Percentiles rank a stretch among this genome's conserved stretches.
Conservation (phyloP, 2,113 vertebrate species). For the Verasper variegatus region DNA sequence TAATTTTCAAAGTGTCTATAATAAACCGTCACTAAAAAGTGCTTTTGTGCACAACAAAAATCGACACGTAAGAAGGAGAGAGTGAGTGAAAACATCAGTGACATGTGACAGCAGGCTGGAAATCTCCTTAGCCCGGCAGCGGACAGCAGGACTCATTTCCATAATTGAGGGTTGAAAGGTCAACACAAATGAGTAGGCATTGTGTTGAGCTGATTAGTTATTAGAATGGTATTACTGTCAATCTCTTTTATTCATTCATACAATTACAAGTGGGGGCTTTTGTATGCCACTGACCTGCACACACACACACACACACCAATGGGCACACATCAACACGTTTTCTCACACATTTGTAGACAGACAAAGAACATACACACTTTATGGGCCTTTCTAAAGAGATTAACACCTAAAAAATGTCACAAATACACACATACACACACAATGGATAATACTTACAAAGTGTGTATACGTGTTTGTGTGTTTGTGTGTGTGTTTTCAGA, state of each 20-base stretch:
- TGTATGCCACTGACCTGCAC: conserved; percentile 67
- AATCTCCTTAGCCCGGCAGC: conserved; percentile 76
- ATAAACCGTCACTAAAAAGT: neutral
- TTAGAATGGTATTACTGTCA: conserved; percentile 84
- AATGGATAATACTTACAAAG: neutral
- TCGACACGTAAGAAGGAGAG: conserved; percentile 34
- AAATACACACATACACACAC: neutral
- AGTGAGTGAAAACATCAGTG: conserved; percentile 49
- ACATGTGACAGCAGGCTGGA: conserved; percentile 71
- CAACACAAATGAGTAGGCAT: conserved; percentile 81
- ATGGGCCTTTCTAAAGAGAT: neutral
- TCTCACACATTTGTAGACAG: neutral
- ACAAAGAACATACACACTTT: conserved; percentile 24
- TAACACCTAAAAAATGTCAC: neutral
- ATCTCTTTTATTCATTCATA: conserved; percentile 80
- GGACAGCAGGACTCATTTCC: conserved; percentile 80
- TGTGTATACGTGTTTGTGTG: neutral
- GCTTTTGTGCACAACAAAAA: conserved; percentile 9
- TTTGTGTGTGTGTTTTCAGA: neutral
- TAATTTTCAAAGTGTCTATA: neutral
- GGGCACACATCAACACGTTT: conserved; percentile 17
- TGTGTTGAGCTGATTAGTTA: conserved; percentile 84
- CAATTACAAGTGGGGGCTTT: conserved; percentile 76
- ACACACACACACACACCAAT: neutral
- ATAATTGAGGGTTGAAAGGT: conserved; percentile 86